phyloP scores from a whole-genome alignment of 2,113 vertebrate genomes.

The Gasterosteus aculeatus region DNA sequence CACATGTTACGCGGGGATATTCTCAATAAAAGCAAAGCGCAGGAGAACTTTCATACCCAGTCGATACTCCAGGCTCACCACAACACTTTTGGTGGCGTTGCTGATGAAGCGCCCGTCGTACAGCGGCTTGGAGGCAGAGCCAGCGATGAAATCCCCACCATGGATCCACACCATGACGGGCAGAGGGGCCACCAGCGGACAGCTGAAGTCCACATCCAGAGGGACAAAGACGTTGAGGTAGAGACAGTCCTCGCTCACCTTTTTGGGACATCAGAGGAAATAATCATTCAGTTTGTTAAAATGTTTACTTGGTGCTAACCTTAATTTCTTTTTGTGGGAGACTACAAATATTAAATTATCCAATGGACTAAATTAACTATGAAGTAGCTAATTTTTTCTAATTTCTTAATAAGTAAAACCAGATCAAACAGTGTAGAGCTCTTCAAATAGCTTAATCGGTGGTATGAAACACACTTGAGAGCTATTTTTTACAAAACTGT shows the following conservation, averaged over 20 bases:
- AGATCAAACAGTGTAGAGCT: neutral
- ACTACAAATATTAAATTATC: neutral
- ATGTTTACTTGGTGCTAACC: neutral
- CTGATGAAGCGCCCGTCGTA: slow-evolving; percentile 83
- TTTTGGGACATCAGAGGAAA: neutral
- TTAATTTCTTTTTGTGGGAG: neutral
- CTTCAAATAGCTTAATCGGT: neutral
- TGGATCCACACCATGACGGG: slow-evolving; percentile 85
- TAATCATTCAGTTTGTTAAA: neutral
- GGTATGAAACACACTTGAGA: neutral
- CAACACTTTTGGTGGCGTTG: slow-evolving; percentile 79
- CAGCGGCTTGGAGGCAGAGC: slow-evolving; percentile 81
- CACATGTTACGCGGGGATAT: neutral
- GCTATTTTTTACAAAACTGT: neutral
- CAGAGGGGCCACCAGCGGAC: slow-evolving; percentile 51
- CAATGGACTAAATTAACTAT: neutral
- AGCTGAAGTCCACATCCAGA: slow-evolving; percentile 65
- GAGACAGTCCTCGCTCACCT: slow-evolving; percentile 85
- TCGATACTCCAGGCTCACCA: slow-evolving; percentile 80
- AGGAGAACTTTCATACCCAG: slow-evolving; percentile 68
- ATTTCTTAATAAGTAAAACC: neutral
- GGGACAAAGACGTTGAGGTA: slow-evolving; percentile 82
- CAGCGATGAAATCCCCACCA: slow-evolving; percentile 81
- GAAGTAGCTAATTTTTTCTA: too few relatives aligned
- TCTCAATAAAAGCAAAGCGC: neutral